Evolutionary conservation across 2,113 vertebrate genomes (phyloP).

Genomic region (Tapirus terrestris): DNA sequence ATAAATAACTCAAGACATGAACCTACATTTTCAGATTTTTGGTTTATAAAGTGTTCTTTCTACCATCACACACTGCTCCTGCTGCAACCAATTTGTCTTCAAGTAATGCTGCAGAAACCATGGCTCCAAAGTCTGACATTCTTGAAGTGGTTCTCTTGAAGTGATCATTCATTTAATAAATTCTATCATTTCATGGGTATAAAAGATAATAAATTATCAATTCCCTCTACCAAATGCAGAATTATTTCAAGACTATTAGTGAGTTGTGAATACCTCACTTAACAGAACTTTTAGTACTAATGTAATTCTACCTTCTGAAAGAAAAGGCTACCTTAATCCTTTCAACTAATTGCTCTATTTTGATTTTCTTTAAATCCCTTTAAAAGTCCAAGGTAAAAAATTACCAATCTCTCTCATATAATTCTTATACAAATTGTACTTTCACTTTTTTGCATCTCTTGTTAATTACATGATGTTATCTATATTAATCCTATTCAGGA

Average conservation of each 20-base stretch:
- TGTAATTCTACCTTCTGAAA: slow-evolving; percentile 85
- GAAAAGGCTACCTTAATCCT: slow-evolving; percentile 94
- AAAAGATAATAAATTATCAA: slow-evolving; percentile 54
- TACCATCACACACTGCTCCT: neutral
- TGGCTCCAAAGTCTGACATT: neutral
- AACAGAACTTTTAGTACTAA: slow-evolving; percentile 81
- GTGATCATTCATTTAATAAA: neutral
- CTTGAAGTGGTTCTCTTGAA: neutral
- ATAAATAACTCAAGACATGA: neutral
- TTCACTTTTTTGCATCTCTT: slow-evolving; percentile 92
- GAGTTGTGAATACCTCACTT: slow-evolving; percentile 82
- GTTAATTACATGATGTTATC: slow-evolving; percentile 98
- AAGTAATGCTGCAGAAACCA: accelerated
- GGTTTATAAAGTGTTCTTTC: neutral
- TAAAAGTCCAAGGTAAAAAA: slow-evolving; percentile 95
- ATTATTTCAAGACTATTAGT: slow-evolving; percentile 73
- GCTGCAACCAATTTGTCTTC: neutral
- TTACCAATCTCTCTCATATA: slow-evolving; percentile 92
- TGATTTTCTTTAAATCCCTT: slow-evolving; percentile 91
- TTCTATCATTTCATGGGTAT: slow-evolving; percentile 26
- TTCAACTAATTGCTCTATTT: slow-evolving; percentile 91
- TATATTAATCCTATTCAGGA: slow-evolving; percentile 95
- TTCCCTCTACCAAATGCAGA: slow-evolving; percentile 28
- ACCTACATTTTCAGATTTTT: neutral
- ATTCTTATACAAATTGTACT: slow-evolving; percentile 93